Evolutionary conservation across 2,888 invertebrate genomes (phyloP), one percentile per base, ranked within the genome.

Genomic region (Drosophila subquinaria): DNA sequence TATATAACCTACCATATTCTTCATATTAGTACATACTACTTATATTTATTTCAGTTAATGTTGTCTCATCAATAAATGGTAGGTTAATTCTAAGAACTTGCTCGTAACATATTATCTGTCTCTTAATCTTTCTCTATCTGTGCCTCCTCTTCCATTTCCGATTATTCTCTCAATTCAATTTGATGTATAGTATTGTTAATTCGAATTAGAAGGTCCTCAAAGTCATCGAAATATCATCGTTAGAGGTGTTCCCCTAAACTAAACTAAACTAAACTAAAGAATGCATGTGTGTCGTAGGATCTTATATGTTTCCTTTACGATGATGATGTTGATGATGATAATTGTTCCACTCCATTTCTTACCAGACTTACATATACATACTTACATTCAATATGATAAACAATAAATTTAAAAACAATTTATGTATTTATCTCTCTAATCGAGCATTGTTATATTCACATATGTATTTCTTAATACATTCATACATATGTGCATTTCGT

Each of bases 241-340:
- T 45, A 47, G 45, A 35, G 23, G 23, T 36, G 35, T 45, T 35
- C 35, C 56, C 23, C 27, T 6, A 27, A 27, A 5, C 23, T 27
- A 27, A 27, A 23, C 4, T 23, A 23, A 23, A 23, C 23, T 23
- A 23, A 23, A 4, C 4, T 40, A 36, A 36, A 36, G 23, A 51
- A 57, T 57, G 56, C 56, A 57, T 57, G 56, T 57, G 20, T 55
- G 55, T 43, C 30, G 33, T 56, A 45, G 33, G 56, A 56, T 43
- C 35, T 23, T 43, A 17, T 33, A 13, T 42, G 42, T 33, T 43
- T 55, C n/a, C 43, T 35, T n/a, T 17, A n/a, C 8, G 13, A 45
- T 47, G 13, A 27, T 47, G 27, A 30, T 47, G 13, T 27, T 47
- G 13, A 45, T 45, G 11, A 23, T 47, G 23, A 27, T 45, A 13